Base-by-base conservation (phyloP, 2,888 invertebrate species). In the Sycophila texana region DNA sequence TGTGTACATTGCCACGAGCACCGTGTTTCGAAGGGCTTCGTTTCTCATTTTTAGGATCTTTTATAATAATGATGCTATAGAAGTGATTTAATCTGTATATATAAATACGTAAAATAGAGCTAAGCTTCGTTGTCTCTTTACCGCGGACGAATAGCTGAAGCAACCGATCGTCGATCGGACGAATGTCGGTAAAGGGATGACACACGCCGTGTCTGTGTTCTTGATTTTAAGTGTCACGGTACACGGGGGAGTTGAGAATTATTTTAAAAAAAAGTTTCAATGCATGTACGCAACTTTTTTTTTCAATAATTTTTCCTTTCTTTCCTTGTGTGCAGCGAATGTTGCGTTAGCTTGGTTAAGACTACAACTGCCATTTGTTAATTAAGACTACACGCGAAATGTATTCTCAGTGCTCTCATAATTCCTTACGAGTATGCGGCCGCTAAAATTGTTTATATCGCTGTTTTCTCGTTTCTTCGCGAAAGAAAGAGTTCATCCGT, bases 1-100 rank as follows among this genome's bases (percentile, higher is more conserved):
- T 75, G 57, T 85, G 84, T 84, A 84, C 58, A 85, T 83, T 84
- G 79, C 80, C 73, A 79, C 47, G 14, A 79, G 51, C 65, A 79
- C 67, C 49, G 63, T 26, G 63, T 13, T 74, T 68, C 70, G 68
- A 80, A 72, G 55, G 47, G 58, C 66, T 79, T 75, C 55, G 55
- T 75, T 79, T 63, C 74, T 39, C 39, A 39, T 39, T 39, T 39
- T 39, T 39, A 63, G 77, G 55, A 26, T 68, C 55, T 77, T 75
- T 75, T 68, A 65, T 74, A 74, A 71, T 61, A 22, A 39, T 10
- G 10, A 39, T 10, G 39, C 39, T 39, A 39, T 77, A 72, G 60
- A 58, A 67, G 65, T 75, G 65, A 81, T 75, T 68, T 67, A 68
- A 79, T 68, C 66, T 79, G 75, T 81, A 79, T 76, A 78, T 81